Conservation (phyloP, 2,797 vertebrate species). For the Graptemys geographica region DNA sequence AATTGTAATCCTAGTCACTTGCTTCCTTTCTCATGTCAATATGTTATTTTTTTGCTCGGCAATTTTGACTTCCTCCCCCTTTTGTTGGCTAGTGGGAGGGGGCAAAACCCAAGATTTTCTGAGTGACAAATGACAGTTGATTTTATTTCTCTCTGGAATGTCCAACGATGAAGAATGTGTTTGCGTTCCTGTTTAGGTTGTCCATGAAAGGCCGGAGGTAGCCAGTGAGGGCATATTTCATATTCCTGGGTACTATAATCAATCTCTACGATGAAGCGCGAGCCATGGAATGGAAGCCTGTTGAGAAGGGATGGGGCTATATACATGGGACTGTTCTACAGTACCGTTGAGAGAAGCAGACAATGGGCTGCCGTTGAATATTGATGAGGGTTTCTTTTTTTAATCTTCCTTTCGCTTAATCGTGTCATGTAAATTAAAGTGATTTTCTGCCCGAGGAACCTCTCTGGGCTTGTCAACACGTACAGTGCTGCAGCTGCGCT, state of each 20-base stretch:
- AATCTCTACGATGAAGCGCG: neutral
- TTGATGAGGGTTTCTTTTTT: neutral
- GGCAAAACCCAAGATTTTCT: neutral
- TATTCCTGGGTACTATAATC: fast-evolving
- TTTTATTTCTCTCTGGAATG: neutral
- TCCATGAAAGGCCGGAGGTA: neutral
- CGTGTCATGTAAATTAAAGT: slow-evolving; percentile 1
- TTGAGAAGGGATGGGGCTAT: neutral
- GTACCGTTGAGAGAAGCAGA: neutral
- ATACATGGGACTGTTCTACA: neutral
- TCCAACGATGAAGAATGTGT: neutral
- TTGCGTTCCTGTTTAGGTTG: neutral
- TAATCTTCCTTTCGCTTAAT: slow-evolving; percentile 12
- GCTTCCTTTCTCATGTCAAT: slow-evolving; percentile 18
- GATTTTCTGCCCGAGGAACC: slow-evolving; percentile 14
- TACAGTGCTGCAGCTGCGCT: neutral
- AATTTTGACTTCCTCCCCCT: slow-evolving; percentile 53
- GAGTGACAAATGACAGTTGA: neutral
- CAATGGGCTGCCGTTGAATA: neutral
- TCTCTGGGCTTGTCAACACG: neutral
- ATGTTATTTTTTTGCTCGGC: slow-evolving; percentile 45
- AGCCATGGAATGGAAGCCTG: neutral
- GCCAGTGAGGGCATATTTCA: neutral
- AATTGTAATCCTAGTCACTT: neutral
- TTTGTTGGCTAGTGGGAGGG: neutral